Conservation (phyloP, 1,140 invertebrate species). For the Acyrthosiphon pisum region DNA sequence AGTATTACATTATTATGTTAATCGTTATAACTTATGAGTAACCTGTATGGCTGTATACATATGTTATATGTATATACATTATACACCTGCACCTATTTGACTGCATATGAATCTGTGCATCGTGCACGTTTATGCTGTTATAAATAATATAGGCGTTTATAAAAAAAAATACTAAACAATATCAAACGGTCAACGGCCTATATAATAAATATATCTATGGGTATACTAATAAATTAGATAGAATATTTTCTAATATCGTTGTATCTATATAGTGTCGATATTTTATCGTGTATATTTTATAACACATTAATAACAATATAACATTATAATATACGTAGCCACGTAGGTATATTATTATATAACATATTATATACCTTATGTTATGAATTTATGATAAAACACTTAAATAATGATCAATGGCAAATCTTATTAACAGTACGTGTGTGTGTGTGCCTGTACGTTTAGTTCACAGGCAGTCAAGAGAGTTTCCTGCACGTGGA, state of each 20-base stretch:
- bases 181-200: background rate
- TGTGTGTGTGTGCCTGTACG: background rate
- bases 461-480: conserved; percentile 79
- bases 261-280: background rate
- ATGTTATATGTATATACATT: background rate
- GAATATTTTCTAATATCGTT: background rate
- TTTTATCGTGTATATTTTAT: background rate
- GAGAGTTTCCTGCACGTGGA: conserved; percentile 79
- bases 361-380: no score
- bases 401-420: background rate
- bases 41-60: background rate
- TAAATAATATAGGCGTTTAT: conserved; percentile 4
- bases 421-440: background rate
- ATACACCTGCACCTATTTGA: background rate
- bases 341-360: no score
- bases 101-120: background rate
- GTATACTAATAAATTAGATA: background rate
- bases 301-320: background rate
- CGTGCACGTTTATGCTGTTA: background rate
- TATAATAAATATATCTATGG: background rate
- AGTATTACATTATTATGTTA: conserved; percentile 1
- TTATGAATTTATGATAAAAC: background rate
- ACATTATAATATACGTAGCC: no score
- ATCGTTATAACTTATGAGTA: background rate
- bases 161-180: background rate